These are phyloP conservation scores for Numenius arquata DNA, from an alignment of 2,113 vertebrate genomes.

Conservation along the genomic window DNA sequence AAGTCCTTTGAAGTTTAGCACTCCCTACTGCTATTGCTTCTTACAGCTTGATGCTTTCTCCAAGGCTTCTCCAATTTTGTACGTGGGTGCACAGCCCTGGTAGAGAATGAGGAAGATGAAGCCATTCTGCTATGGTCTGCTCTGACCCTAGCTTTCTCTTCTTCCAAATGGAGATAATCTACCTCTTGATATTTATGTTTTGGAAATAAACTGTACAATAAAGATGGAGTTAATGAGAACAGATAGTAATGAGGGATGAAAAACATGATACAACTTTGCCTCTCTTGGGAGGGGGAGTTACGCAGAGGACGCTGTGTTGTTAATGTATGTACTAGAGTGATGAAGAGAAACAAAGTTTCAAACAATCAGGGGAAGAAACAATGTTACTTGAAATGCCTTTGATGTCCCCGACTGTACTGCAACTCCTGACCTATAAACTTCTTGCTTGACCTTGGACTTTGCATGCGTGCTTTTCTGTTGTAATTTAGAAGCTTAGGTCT, in stretches of 20 bases:
- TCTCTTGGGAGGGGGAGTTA: neutral
- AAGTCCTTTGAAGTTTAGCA: neutral
- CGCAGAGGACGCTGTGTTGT: neutral
- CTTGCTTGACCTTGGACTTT: neutral
- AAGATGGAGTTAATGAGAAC: neutral
- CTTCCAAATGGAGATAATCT: neutral
- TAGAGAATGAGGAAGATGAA: neutral
- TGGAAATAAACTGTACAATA: neutral
- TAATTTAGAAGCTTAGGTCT: neutral
- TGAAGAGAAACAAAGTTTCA: neutral
- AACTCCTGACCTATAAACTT: neutral
- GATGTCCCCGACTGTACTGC: neutral
- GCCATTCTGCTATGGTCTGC: neutral
- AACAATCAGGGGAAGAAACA: neutral
- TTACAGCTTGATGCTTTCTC: neutral
- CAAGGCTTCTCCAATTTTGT: neutral
- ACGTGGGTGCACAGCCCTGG: neutral
- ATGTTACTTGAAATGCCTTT: neutral
- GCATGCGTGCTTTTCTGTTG: neutral
- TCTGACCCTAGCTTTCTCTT: neutral
- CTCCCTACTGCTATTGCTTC: neutral
- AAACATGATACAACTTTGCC: neutral
- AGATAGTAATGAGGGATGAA: neutral
- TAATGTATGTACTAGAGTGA: neutral
- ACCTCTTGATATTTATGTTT: neutral